Base-by-base conservation (phyloP, 2,797 vertebrate species). In the Ataeniobius toweri region DNA sequence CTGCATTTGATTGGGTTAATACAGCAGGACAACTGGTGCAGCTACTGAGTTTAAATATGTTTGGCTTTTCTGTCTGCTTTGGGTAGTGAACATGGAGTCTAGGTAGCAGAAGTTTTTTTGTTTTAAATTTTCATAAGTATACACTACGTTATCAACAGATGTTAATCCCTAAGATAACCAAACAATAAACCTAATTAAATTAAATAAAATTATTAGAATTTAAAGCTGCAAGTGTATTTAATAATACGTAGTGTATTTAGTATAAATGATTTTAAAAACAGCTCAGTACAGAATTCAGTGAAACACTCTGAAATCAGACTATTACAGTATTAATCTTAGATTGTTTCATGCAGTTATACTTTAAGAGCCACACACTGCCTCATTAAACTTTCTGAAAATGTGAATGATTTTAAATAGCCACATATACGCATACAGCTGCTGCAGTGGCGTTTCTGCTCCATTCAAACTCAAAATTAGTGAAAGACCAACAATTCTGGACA, bases 1-100 rank as follows among this genome's bases (percentile, higher is more conserved):
- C 76, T 50, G 55, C 73, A 39, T 53, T 69, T 69, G 79, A 78
- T 83, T 74, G 53, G 74, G 80, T 31, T 53, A 79, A 65, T 80
- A 84, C 75, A 77, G 74, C 80, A 44, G 79, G 81, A 87, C 76
- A 81, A 83, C 73, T 89, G 77, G 88, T 87, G 83, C 88, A 85
- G 85, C 83, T 83, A 72, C 82, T 72, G 61, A 85, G 75, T 74
- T 50, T 67, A 85, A 75, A 88, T 75, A 71, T 26, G 48, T 80
- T 26, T 61, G 7, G 48, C 63, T 46, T 70, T 85, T 86, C 82
- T 39, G 85, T 85, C 89, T 85, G 76, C 75, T 80, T 89, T 85
- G 13, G 24, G 24, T 46, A 55, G 53, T 55, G 1, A 44, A 24
- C 22, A 41, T 67, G 65, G 20, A 55, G 53, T 22, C 5, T 55